Evolutionary conservation across 2,113 vertebrate species (phyloP), one percentile per base, ranked within the genome.

Genomic region (Setophaga coronata): DNA sequence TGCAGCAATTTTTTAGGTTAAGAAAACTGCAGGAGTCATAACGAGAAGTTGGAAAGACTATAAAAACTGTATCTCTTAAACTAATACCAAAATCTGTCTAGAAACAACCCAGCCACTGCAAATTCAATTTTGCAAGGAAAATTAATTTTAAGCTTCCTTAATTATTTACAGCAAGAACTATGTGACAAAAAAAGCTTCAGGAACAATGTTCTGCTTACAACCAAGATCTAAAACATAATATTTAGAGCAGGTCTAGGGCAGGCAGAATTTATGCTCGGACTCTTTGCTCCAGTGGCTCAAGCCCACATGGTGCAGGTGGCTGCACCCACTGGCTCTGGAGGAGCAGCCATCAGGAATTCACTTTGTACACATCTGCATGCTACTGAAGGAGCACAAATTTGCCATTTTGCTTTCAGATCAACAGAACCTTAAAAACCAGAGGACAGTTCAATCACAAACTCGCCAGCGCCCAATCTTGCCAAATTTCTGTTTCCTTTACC

Each of bases 21-120:
- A 98, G 98, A 98, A 98, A 98, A 98, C 97, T 98, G 98, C 98
- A 98, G 97, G 97, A 98, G 98, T 98, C 98, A 95, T 98, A 98
- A 98, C 61, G 95, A 98, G 97, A 98, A 97, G 97, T 95, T 97
- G 98, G 98, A 98, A 98, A 98, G 97, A 97, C 97, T 98, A 98
- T 97, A 98, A 98, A 98, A 98, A 98, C 97, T 96, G 97, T 98
- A 95, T 98, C 96, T 98, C 97, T 98, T 98, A 98, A 98, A 98
- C 97, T 98, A 98, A 98, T 97, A 98, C 97, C 98, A 98, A 98
- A 98, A 98, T 98, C 98, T 98, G 96, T 98, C 98, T 98, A 98
- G 97, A 98, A 98, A 98, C 96, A 98, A 97, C 97, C 98, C 97
- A 98, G 97, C 97, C 98, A 98, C 98, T 97, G 97, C 97, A 98